phyloP scores from a whole-genome alignment of 2,888 invertebrate species.

The Tuta absoluta region DNA sequence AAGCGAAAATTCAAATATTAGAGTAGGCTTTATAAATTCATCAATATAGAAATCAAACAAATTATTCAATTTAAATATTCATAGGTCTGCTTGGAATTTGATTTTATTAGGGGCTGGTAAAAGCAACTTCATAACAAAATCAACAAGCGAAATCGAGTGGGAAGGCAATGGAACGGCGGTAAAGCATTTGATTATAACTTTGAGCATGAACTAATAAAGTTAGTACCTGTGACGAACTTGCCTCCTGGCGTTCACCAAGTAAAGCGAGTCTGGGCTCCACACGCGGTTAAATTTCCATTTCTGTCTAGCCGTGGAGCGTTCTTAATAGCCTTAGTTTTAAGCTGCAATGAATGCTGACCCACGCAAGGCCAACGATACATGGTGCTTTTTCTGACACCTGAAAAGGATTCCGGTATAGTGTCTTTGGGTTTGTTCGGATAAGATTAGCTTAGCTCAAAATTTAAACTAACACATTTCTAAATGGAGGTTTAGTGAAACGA shows the following conservation, averaged over 20 bases:
- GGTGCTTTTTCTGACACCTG: neutral
- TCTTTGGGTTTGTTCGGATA: no score
- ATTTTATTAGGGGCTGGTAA: slow-evolving; percentile 14
- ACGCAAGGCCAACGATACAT: no score
- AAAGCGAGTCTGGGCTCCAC: no score
- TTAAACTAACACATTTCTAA: no score
- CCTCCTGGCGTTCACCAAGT: neutral
- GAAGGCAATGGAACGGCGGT: slow-evolving; percentile 26
- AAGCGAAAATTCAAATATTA: no score
- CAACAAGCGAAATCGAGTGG: slow-evolving; percentile 20
- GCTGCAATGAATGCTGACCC: no score
- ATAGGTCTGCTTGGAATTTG: slow-evolving; percentile 23
- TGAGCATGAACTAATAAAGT: slow-evolving; percentile 29
- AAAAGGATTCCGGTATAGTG: neutral
- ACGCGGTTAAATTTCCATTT: no score
- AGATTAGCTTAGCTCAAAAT: no score
- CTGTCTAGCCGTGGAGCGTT: no score
- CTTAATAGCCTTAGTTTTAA: no score
- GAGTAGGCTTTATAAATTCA: neutral
- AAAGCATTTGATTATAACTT: slow-evolving; percentile 30
- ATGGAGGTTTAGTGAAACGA: no score
- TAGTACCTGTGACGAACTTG: slow-evolving; percentile 24
- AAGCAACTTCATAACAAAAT: slow-evolving; percentile 16
- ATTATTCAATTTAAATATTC: slow-evolving; percentile 5
- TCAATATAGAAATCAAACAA: neutral